Base-by-base conservation (phyloP, 2,113 vertebrate species). In the Malurus alboscapulatus region DNA sequence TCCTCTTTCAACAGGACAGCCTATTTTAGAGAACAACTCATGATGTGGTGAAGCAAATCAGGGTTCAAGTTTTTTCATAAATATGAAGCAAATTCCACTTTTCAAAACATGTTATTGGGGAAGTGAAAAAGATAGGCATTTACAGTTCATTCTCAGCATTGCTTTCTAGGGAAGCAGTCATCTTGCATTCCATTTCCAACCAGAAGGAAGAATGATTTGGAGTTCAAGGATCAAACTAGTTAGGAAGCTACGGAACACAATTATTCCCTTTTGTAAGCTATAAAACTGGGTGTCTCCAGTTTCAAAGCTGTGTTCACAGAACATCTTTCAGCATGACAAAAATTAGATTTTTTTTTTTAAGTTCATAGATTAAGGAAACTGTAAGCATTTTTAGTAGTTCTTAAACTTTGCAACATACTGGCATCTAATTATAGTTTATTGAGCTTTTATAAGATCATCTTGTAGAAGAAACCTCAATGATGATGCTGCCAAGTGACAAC, bases 151-250 rank as follows among this genome's bases (percentile, higher is more conserved):
- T 95, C 92, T 93, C 67, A 87, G 87, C 71, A 92, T 72, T 94
- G 89, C 93, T 96, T 96, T 96, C 88, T 89, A 95, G 94, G 95
- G 92, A 96, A 92, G 75, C 87, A 86, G 85, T 95, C 94, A 88
- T 94, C 92, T 96, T 95, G 79, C 84, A 93, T 94, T 90, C 88
- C 85, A 93, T 89, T 94, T 96, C 82, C 83, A 95, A 44, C 83
- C 85, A 95, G 82, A 95, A 95, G 94, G 90, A 96, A 95, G 91
- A 96, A 96, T 84, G 88, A 95, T 94, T 94, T 4, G 51, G 75
- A 96, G 89, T 94, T 96, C 93, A 96, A 90, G 93, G 94, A 96
- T 96, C 96, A 96, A 95, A 94, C 87, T 94, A 94, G 89, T 96
- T 94, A 95, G 95, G 93, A 95, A 96, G 75, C 82, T 88, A 50